Evolutionary conservation across 2,797 vertebrate genomes (phyloP), one percentile per base, ranked within the genome.

Genomic region (Pitangus sulphuratus): DNA sequence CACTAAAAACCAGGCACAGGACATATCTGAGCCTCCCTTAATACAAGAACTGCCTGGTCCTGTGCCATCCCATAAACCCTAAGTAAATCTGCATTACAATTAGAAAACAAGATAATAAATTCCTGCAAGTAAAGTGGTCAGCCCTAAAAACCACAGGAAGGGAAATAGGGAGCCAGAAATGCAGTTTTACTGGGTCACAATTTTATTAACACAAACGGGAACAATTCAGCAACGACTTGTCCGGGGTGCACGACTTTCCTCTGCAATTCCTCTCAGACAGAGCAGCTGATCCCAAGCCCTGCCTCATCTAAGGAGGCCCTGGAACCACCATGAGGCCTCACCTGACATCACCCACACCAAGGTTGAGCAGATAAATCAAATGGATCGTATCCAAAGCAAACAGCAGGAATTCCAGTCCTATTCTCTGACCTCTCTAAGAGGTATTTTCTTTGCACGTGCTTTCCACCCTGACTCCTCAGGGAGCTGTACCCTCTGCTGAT

Each of bases 91-190:
- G 78, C 48, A 69, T 74, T 75, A 70, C 53, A 64, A 89, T 80
- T 68, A 85, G 28, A 91, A 86, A 85, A 85, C 62, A 91, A 77
- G 50, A 72, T n/a, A 61, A 92, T 85, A 83, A 91, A 92, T 80
- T 78, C 71, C 64, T 80, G 64, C 60, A n/a, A 92, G 77, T 39
- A 28, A 76, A 79, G 70, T 8, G 20, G 69, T 64, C 66, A 79
- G 90, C 33, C 74, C 70, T 80, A 70, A 76, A 92, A 93, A 84
- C 24, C 66, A 77, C 60, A 71, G 78, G 89, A 87, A 90, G 71
- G 60, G 80, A 92, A 89, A 57, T 17, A 47, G 26, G 70, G 84
- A 92, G 89, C 30, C 89, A 95, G 68, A 84, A 95, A 89, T 61
- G 56, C 0, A 2, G 68, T 95, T 94, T 85, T 45, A 31, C 60